These are phyloP conservation scores for Valencia hispanica DNA, from an alignment of 2,797 vertebrate species.

Conservation along the genomic window DNA sequence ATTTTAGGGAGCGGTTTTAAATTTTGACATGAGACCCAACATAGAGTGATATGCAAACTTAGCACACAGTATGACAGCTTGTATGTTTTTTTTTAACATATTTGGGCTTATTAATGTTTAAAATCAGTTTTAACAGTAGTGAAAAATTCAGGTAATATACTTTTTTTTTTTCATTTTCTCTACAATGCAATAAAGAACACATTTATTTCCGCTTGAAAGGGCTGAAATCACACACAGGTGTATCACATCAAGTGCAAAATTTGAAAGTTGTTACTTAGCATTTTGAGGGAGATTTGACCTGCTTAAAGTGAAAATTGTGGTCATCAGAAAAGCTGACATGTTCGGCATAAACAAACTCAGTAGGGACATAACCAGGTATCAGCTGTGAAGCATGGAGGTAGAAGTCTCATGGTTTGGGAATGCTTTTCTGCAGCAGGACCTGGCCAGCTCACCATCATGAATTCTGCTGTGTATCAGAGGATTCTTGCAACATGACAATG, in stretches of 20 bases:
- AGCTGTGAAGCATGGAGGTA: background rate
- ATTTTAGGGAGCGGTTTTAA: background rate
- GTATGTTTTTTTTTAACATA: background rate
- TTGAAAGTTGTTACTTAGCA: background rate
- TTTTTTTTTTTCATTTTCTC: background rate
- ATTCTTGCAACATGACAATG: background rate
- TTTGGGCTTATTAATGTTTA: background rate
- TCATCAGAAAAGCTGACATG: background rate
- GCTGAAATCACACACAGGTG: too few relatives aligned
- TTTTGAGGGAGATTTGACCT: background rate
- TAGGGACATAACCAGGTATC: too few relatives aligned
- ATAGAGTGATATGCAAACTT: background rate
- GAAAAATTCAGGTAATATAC: background rate
- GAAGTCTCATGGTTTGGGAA: background rate
- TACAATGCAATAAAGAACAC: background rate
- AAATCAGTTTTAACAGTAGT: background rate
- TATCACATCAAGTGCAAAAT: background rate
- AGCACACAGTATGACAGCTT: background rate
- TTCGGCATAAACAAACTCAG: background rate
- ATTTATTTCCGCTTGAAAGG: too few relatives aligned
- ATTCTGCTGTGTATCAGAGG: background rate
- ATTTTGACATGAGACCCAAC: conserved; percentile 4
- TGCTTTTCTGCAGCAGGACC: background rate
- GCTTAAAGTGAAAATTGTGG: background rate
- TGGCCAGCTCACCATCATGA: background rate